Conservation (phyloP, 2,888 invertebrate species). For the Hemithea aestivaria region DNA sequence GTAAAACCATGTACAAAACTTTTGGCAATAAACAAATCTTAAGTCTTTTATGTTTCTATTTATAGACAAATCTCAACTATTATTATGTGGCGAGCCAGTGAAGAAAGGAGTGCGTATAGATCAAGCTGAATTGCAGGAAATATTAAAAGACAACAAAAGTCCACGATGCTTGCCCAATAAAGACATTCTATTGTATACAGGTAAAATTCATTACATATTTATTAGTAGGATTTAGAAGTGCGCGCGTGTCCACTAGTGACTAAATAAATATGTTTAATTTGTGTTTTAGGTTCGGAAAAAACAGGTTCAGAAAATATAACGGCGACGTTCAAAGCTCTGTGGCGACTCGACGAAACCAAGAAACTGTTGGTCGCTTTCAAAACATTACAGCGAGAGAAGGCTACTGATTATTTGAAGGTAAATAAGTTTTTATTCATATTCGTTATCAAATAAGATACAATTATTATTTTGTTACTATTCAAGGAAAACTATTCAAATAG, state of each 20-base stretch:
- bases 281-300: conserved; percentile 79
- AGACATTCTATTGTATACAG: conserved; percentile 84
- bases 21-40: too few relatives aligned
- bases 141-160: conserved; percentile 75
- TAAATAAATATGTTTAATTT: too few relatives aligned
- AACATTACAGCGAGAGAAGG: conserved; percentile 83
- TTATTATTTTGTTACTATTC: too few relatives aligned
- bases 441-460: not conserved
- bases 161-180: conserved; percentile 84
- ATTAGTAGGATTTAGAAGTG: conserved; percentile 12
- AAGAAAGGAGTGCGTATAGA: conserved; percentile 78
- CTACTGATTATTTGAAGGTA: conserved; percentile 81
- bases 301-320: conserved; percentile 82
- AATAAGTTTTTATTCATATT: conserved; percentile 1
- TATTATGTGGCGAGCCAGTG: conserved; percentile 82
- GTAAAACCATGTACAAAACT: too few relatives aligned
- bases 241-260: too few relatives aligned
- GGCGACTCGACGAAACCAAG: conserved; percentile 86
- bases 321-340: conserved; percentile 85
- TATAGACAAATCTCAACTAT: conserved; percentile 83
- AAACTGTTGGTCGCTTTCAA: conserved; percentile 90
- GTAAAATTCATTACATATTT: conserved; percentile 49
- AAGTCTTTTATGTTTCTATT: too few relatives aligned
- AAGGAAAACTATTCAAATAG: too few relatives aligned
- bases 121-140: conserved; percentile 66